phyloP scores from a whole-genome alignment of 2,797 vertebrate species.

The Anisognathus igniventris region DNA sequence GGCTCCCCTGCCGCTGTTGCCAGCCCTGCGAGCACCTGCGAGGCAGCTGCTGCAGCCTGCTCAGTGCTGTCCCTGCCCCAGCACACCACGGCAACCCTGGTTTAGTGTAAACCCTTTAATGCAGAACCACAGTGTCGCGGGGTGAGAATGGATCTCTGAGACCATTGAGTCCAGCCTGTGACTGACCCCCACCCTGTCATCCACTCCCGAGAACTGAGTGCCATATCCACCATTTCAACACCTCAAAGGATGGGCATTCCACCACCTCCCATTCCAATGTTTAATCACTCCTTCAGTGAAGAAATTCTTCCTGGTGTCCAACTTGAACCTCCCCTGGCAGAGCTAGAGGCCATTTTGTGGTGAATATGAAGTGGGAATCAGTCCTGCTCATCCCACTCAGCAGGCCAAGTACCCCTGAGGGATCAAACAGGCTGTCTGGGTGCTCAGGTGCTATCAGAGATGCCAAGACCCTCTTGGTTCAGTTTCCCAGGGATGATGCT shows the following conservation, averaged over 20 bases:
- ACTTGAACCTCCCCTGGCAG: not conserved
- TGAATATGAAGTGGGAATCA: not conserved
- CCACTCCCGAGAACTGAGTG: not conserved
- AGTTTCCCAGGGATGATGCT: not conserved
- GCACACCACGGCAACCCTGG: not conserved
- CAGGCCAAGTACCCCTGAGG: not conserved
- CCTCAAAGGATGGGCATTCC: not conserved
- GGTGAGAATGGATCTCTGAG: not conserved
- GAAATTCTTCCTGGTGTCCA: not conserved
- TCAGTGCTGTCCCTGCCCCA: not conserved
- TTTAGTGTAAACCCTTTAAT: not conserved
- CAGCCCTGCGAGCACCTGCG: fast-evolving
- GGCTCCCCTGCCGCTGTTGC: not conserved
- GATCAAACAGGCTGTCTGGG: not conserved
- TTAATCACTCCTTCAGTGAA: not conserved
- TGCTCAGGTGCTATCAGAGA: not conserved
- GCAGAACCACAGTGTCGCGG: not conserved
- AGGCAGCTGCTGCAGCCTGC: not conserved
- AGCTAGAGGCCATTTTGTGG: not conserved
- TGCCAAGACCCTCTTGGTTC: not conserved
- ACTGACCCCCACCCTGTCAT: fast-evolving
- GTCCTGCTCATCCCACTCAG: not conserved
- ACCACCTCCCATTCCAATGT: not conserved
- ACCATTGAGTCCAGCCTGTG: not conserved
- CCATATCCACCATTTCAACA: fast-evolving